These are phyloP conservation scores for Megalurothrips usitatus DNA, from an alignment of 2,888 invertebrate species.

Conservation along the genomic window DNA sequence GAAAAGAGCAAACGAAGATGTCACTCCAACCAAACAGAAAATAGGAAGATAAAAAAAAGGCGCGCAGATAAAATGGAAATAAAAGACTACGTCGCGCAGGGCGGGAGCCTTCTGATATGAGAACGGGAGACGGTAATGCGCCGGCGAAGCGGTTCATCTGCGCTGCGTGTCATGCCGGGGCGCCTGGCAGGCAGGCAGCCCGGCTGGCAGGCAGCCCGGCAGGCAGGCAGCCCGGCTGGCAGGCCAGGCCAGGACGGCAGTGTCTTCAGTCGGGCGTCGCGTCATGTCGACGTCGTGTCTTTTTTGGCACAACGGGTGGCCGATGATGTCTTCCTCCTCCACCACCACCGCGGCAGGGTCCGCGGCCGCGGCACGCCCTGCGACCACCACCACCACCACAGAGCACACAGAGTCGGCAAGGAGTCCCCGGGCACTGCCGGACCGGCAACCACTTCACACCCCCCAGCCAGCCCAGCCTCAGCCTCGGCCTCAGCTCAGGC, in stretches of 20 bases:
- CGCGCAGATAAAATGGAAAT: conserved; percentile 3
- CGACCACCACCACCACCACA: background rate
- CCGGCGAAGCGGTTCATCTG: conserved; percentile 11
- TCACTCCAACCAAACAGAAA: conserved; percentile 25
- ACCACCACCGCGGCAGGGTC: background rate
- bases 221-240: background rate
- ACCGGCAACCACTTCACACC: background rate
- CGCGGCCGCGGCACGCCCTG: background rate
- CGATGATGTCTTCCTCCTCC: background rate
- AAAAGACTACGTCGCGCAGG: background rate
- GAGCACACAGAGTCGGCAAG: background rate
- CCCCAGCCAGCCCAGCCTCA: background rate
- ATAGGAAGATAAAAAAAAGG: background rate
- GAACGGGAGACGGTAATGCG: background rate
- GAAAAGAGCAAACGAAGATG: conserved; percentile 10
- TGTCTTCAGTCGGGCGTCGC: background rate
- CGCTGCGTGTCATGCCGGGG: background rate
- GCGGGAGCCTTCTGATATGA: background rate
- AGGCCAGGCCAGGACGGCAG: too few species aligned
- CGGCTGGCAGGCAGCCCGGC: background rate
- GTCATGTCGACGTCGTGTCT: background rate
- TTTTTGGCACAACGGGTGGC: background rate
- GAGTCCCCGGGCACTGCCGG: background rate
- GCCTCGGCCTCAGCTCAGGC: too few species aligned
- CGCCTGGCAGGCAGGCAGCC: background rate